Evolutionary conservation across 1,140 invertebrate genomes (phyloP).

Genomic region (Drosophila tani): DNA sequence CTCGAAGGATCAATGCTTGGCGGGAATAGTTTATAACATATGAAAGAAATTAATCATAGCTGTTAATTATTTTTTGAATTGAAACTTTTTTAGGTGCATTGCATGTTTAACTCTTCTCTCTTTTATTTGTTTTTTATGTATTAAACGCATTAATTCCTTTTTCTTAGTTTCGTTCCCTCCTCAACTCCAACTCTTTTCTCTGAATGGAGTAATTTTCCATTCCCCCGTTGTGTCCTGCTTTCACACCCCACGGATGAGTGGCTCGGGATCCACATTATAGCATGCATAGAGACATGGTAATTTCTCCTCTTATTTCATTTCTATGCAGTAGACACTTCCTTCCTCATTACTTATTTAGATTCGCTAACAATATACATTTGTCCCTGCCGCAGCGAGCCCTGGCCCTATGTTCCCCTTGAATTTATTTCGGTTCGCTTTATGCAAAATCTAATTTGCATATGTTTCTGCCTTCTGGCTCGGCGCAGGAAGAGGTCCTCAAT

Average conservation of each 20-base stretch:
- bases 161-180: not conserved
- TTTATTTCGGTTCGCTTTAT: conserved; percentile 60
- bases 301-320: conserved; percentile 43
- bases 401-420: conserved; percentile 5
- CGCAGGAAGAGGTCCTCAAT: conserved; percentile 42
- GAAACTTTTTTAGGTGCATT: not conserved
- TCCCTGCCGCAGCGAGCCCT: conserved; percentile 1
- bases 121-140: not conserved
- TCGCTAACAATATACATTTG: conserved; percentile 39
- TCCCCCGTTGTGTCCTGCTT: not conserved
- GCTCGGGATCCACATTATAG: conserved; percentile 1
- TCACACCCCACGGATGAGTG: conserved; percentile 8
- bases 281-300: conserved; percentile 18
- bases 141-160: not conserved
- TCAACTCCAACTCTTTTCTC: not conserved
- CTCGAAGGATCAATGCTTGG: too few relatives aligned
- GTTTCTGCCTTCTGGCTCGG: conserved; percentile 30
- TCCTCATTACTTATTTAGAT: conserved; percentile 66
- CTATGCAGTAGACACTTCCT: conserved; percentile 46
- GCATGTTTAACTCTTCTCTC: too few relatives aligned
- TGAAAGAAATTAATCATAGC: too few relatives aligned
- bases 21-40: too few relatives aligned
- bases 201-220: not conserved
- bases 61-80: not conserved
- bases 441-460: conserved; percentile 73